Base-by-base conservation (phyloP, 2,797 vertebrate species). In the Aselliscus stoliczkanus region DNA sequence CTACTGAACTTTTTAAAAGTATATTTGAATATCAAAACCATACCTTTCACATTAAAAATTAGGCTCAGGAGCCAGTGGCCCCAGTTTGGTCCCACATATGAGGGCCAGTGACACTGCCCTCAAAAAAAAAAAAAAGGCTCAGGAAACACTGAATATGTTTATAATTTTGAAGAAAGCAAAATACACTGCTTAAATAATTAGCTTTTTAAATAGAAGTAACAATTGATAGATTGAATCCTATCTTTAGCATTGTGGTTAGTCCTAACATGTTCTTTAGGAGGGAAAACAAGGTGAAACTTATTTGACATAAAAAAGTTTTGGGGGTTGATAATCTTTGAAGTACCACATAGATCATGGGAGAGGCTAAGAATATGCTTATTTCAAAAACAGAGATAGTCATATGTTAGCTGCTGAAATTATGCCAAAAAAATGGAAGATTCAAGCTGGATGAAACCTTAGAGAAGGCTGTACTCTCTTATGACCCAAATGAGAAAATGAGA, bases 31-130 rank as follows among this genome's bases (percentile, higher is more conserved):
- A 94, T 79, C 42, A 91, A 93, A 86, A 39, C 77, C 37, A 62
- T 52, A 85, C 42, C 11, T 88, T 95, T 97, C 70, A 94, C 29
- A 84, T 85, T 84, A 94, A 93, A 80, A 65, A 85, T 90, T 47
- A 90, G 47, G 7, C 25, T 96, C 39, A 54, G n/a, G n/a, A n/a
- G n/a, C n/a, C n/a, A n/a, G n/a, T n/a, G n/a, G n/a, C n/a, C n/a
- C n/a, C n/a, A n/a, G n/a, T n/a, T n/a, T n/a, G n/a, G n/a, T n/a
- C n/a, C n/a, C n/a, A n/a, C n/a, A n/a, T n/a, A n/a, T n/a, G n/a
- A n/a, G n/a, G n/a, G n/a, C n/a, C n/a, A n/a, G n/a, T n/a, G n/a
- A n/a, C n/a, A n/a, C n/a, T n/a, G n/a, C n/a, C n/a, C n/a, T n/a
- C n/a, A n/a, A n/a, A n/a, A n/a, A n/a, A n/a, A n/a, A n/a, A n/a